These are phyloP conservation scores for Liparis tanakae DNA, from an alignment of 2,797 vertebrate species.

Conservation along the genomic window DNA sequence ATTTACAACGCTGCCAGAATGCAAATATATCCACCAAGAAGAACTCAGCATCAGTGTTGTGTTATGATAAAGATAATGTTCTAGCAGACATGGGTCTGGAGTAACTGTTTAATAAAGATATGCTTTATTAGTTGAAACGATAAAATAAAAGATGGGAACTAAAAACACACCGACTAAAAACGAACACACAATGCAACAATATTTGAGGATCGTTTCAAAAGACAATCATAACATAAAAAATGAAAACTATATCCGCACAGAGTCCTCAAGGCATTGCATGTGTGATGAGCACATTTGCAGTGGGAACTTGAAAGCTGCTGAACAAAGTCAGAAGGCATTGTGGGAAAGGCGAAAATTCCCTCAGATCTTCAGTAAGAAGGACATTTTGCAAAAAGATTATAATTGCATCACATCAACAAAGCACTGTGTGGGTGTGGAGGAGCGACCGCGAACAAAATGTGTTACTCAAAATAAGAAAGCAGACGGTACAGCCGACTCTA, in stretches of 20 bases:
- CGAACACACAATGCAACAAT: background rate
- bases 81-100: background rate
- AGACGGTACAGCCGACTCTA: conserved; percentile 30
- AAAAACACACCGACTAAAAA: background rate
- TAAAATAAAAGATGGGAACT: background rate
- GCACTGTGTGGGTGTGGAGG: conserved; percentile 45
- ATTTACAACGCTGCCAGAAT: background rate
- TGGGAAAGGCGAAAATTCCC: conserved; percentile 51
- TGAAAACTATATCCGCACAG: background rate
- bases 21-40: background rate
- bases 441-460: conserved; percentile 67
- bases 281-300: conserved; percentile 36
- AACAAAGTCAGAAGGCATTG: conserved; percentile 51
- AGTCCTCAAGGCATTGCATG: conserved; percentile 8
- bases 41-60: background rate
- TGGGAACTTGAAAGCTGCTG: conserved; percentile 56
- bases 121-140: background rate
- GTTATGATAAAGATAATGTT: background rate
- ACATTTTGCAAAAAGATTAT: conserved; percentile 17
- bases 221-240: background rate
- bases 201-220: background rate
- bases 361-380: conserved; percentile 41
- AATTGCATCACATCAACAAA: conserved; percentile 55
- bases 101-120: background rate
- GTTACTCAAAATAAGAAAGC: conserved; percentile 67